Evolutionary conservation across 2,113 vertebrate genomes (phyloP).

Genomic region (Bubo blakistoni): DNA sequence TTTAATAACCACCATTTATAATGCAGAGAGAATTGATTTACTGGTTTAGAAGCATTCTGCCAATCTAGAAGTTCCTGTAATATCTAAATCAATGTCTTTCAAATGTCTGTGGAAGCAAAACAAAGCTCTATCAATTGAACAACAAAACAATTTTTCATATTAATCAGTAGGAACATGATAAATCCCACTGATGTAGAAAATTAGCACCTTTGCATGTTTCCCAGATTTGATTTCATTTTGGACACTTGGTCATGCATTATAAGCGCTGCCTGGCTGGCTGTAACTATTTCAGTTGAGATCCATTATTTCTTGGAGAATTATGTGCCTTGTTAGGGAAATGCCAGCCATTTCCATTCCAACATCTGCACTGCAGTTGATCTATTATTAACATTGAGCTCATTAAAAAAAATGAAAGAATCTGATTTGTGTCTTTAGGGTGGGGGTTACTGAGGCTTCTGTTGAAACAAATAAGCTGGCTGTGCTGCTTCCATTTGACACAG

Average conservation of each 20-base stretch:
- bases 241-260: slow-evolving; percentile 72
- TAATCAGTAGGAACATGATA: slow-evolving; percentile 75
- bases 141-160: slow-evolving; percentile 71
- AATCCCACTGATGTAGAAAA: slow-evolving; percentile 79
- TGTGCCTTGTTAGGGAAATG: slow-evolving; percentile 76
- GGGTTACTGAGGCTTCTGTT: slow-evolving; percentile 1
- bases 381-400: slow-evolving; percentile 75
- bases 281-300: slow-evolving; percentile 73
- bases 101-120: slow-evolving; percentile 69
- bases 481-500: slow-evolving; percentile 71
- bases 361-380: slow-evolving; percentile 77
- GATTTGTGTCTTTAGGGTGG: slow-evolving; percentile 67
- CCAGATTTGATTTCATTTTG: slow-evolving; percentile 75
- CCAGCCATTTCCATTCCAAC: slow-evolving; percentile 71
- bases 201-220: slow-evolving; percentile 74
- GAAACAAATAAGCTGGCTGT: slow-evolving; percentile 64
- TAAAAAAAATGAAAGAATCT: slow-evolving; percentile 68
- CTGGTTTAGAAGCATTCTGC: slow-evolving; percentile 53
- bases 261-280: slow-evolving; percentile 67
- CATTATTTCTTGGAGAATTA: slow-evolving; percentile 77
- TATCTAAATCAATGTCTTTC: slow-evolving; percentile 75
- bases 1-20: slow-evolving; percentile 54
- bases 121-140: slow-evolving; percentile 68
- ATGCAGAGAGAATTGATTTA: slow-evolving; percentile 62
- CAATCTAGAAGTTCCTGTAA: slow-evolving; percentile 60